phyloP scores from a whole-genome alignment of 2,797 vertebrate genomes.

The Gymnoscopelus braueri region DNA sequence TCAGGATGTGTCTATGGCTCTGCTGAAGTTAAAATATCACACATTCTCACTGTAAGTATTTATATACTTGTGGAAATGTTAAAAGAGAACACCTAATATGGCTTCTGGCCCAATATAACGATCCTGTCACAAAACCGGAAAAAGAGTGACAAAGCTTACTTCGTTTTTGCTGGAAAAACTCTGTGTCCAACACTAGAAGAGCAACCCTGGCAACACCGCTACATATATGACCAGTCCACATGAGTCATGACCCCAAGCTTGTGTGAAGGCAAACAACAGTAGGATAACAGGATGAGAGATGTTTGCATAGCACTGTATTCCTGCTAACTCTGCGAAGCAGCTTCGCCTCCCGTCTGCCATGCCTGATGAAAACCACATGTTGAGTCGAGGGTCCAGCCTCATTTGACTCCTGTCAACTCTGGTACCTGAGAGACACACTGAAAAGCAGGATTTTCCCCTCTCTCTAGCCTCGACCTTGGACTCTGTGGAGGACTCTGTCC shows the following conservation, averaged over 20 bases:
- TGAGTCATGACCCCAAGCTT: conserved; percentile 32
- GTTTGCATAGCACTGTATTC: conserved; percentile 61
- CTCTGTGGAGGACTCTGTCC: conserved; percentile 22
- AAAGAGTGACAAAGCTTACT: not conserved
- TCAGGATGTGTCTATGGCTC: not conserved
- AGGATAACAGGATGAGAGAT: conserved; percentile 66
- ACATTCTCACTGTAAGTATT: too few relatives aligned
- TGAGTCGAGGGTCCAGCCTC: conserved; percentile 45
- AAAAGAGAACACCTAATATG: not conserved
- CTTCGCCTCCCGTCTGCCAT: conserved; percentile 43
- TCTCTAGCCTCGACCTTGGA: conserved; percentile 10
- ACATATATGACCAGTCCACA: conserved; percentile 38
- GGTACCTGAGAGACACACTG: conserved; percentile 49
- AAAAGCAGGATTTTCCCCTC: too few relatives aligned
- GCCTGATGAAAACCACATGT: conserved; percentile 76
- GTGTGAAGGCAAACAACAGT: conserved; percentile 55
- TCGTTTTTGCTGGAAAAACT: not conserved
- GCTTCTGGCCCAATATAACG: not conserved
- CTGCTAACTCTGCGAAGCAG: conserved; percentile 55
- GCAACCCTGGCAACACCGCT: conserved; percentile 15
- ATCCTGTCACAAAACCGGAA: not conserved
- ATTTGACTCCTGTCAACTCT: not conserved
- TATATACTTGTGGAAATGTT: not conserved
- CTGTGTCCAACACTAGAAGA: not conserved
- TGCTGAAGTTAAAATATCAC: conserved; percentile 2